These are phyloP conservation scores for Epinotia ramella DNA, from an alignment of 2,888 invertebrate genomes.

Conservation along the genomic window DNA sequence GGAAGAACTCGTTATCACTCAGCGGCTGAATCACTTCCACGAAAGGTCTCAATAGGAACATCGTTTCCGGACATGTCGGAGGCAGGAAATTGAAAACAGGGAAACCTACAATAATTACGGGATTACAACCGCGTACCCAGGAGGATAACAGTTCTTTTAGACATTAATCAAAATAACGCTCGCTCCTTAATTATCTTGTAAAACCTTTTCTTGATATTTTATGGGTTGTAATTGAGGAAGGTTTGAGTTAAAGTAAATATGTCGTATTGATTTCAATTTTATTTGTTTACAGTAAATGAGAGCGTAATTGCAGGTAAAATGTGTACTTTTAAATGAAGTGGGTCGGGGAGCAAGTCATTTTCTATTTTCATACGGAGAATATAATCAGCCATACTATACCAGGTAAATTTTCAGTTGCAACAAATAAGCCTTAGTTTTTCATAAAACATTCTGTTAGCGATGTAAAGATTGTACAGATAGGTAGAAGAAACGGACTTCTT, in stretches of 20 bases:
- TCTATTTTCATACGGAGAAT: not conserved
- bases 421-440: too few relatives aligned
- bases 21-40: not conserved
- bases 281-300: too few relatives aligned
- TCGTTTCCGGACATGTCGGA: slow-evolving; percentile 31
- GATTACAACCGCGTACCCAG: slow-evolving; percentile 31
- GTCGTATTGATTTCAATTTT: too few relatives aligned
- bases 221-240: not conserved
- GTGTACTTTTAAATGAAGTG: not conserved
- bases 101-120: slow-evolving; percentile 41
- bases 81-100: slow-evolving; percentile 33
- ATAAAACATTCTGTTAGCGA: not conserved
- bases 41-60: slow-evolving; percentile 24
- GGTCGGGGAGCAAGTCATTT: not conserved
- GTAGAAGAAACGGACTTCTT: not conserved
- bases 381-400: too few relatives aligned
- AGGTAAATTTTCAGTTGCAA: too few relatives aligned
- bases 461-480: not conserved
- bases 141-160: slow-evolving; percentile 19
- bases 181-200: not conserved
- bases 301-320: too few relatives aligned
- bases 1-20: slow-evolving; percentile 9
- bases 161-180: slow-evolving; percentile 28
- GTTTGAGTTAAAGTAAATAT: not conserved
- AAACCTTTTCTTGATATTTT: not conserved